Conservation (phyloP, 92 coral and sea anemone genomes). For the Ricordea florida region DNA sequence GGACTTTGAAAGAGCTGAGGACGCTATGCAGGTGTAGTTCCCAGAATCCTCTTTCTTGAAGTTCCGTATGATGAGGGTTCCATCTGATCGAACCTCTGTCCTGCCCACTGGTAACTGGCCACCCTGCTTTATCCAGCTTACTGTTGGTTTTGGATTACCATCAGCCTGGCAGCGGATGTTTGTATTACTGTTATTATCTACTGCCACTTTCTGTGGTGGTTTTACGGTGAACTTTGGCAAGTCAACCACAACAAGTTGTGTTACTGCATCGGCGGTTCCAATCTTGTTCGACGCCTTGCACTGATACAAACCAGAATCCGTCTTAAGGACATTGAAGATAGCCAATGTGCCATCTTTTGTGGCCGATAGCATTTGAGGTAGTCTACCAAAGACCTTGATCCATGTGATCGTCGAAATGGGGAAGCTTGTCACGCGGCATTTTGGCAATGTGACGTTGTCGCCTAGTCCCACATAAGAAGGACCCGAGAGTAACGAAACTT, state of each 20-base stretch:
- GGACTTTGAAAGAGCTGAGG: too few species aligned
- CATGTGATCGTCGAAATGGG: too few species aligned
- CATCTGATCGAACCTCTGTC: neutral
- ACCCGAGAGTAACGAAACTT: too few species aligned
- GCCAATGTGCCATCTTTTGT: too few species aligned
- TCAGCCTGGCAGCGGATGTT: neutral
- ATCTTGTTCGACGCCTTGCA: too few species aligned
- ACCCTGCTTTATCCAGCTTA: neutral
- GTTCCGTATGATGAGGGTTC: neutral
- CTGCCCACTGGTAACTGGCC: neutral
- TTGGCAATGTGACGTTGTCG: too few species aligned
- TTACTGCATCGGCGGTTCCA: neutral
- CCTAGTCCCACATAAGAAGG: too few species aligned
- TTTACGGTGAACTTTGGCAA: neutral
- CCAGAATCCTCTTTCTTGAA: constrained; percentile 1
- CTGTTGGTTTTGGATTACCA: neutral
- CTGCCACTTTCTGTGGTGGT: neutral
- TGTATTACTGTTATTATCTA: neutral
- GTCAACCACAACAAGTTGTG: neutral
- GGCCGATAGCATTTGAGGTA: too few species aligned
- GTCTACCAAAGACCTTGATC: too few species aligned
- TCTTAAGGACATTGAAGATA: too few species aligned
- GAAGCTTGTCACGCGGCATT: too few species aligned
- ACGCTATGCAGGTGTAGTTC: neutral
- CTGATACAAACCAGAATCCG: too few species aligned